Evolutionary conservation across 2,797 vertebrate genomes (phyloP), one percentile per base, ranked within the genome.

Genomic region (Halcyon leucocephala): DNA sequence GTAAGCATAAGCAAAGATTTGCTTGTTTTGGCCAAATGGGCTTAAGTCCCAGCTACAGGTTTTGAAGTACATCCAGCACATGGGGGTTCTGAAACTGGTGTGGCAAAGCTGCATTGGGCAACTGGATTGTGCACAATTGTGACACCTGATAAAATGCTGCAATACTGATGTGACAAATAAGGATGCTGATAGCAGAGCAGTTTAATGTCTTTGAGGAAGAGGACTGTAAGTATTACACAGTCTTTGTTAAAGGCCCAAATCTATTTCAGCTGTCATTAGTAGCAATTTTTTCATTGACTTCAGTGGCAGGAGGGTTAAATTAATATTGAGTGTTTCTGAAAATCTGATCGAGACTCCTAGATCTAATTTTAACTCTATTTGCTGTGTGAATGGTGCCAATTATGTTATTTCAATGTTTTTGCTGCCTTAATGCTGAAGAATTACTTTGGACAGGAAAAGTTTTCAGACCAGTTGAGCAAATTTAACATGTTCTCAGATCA

Each of bases 311-410:
- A 89, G 28, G n/a, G 69, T 93, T 95, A 93, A 92, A 89, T 65
- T 57, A 67, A 46, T 66, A 70, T 26, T 31, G 57, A 85, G 37
- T 18, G 29, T 44, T 92, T 82, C 65, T 91, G 60, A 81, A 85
- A 66, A 61, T 55, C 48, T 92, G 29, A 65, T 82, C 71, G 71
- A 64, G 71, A 35, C 60, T 94, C 14, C 35, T 24, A 26, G 31
- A 46, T 52, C 49, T 92, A 79, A 86, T 90, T 91, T 87, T 83
- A 78, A 46, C 51, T 81, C 72, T 61, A 3, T 87, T 95, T 85
- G 65, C 86, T 41, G 9, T 69, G 65, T 60, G 49, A 74, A 49
- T 46, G 6, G 29, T 90, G 72, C 76, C 49, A 90, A 57, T 87
- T 87, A 92, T 51, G 54, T 93, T 17, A 74, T 93, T 89, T 70